Evolutionary conservation across 2,113 vertebrate species (phyloP).

Genomic region (Daphoenositta chrysoptera): DNA sequence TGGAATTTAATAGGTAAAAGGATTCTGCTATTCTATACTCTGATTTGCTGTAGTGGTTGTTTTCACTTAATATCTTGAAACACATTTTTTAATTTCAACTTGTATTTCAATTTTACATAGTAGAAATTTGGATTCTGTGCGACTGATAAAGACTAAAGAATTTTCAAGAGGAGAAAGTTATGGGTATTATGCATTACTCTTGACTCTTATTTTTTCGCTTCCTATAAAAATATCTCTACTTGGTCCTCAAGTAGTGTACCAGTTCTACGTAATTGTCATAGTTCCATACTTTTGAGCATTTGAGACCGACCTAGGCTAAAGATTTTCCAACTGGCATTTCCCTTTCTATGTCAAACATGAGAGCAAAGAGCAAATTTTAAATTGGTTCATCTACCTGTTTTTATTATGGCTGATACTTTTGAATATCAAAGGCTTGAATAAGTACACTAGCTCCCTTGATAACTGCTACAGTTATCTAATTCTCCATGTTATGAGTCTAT

Average conservation of each 20-base stretch:
- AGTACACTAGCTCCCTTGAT: neutral
- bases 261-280: neutral
- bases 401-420: neutral
- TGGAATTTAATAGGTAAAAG: neutral
- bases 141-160: neutral
- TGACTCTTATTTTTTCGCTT: neutral
- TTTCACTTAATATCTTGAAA: neutral
- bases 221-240: neutral
- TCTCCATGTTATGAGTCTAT: neutral
- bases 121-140: neutral
- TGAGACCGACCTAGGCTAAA: neutral
- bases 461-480: neutral
- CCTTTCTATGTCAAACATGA: neutral
- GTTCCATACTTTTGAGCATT: neutral
- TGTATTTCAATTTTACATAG: neutral
- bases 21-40: neutral
- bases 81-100: neutral
- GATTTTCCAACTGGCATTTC: neutral
- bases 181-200: neutral
- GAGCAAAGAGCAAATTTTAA: neutral
- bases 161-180: neutral
- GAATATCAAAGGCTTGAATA: neutral
- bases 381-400: neutral
- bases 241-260: neutral
- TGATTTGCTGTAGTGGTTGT: neutral